Evolutionary conservation across 2,797 vertebrate genomes (phyloP).

Genomic region (Poecilia velifera): DNA sequence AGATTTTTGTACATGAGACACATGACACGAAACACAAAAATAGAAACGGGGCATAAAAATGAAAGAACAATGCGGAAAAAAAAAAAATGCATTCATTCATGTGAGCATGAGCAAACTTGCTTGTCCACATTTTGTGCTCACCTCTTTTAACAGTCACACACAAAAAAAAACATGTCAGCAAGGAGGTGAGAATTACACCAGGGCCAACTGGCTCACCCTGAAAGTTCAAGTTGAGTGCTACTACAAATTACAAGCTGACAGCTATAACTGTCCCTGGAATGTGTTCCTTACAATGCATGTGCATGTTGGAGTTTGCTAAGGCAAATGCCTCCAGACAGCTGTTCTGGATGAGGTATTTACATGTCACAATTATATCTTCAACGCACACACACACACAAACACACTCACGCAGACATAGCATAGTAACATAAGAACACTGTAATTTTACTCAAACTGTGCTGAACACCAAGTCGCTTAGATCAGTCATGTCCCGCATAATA

Average conservation of each 20-base stretch:
- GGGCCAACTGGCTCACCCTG: conserved; percentile 73
- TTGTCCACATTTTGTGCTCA: conserved; percentile 50
- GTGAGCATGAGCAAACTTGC: conserved; percentile 50
- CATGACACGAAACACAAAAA: conserved; percentile 26
- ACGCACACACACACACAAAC: neutral
- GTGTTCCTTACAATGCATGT: conserved; percentile 66
- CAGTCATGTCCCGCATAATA: conserved; percentile 22
- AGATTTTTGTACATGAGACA: conserved; percentile 31
- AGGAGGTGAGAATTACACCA: conserved; percentile 70
- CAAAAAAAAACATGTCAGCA: conserved; percentile 52
- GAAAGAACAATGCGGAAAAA: neutral
- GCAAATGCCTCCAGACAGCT: conserved; percentile 64
- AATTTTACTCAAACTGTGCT: conserved; percentile 25
- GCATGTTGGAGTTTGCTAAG: conserved; percentile 65
- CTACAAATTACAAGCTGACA: conserved; percentile 81
- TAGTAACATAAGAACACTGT: neutral
- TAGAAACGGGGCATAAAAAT: conserved; percentile 24
- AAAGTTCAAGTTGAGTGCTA: conserved; percentile 77
- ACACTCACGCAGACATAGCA: conserved; percentile 11
- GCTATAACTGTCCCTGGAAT: conserved; percentile 70
- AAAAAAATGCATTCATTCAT: conserved; percentile 35
- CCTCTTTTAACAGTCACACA: conserved; percentile 41
- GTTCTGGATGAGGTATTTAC: conserved; percentile 59
- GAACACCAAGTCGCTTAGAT: conserved; percentile 27
- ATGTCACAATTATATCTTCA: conserved; percentile 55